A percentile compares a stretch with the other conserved stretches of the same genome.
Evolutionary conservation across 92 coral and sea anemone genomes (phyloP).

Genomic region (Bergia sp.): DNA sequence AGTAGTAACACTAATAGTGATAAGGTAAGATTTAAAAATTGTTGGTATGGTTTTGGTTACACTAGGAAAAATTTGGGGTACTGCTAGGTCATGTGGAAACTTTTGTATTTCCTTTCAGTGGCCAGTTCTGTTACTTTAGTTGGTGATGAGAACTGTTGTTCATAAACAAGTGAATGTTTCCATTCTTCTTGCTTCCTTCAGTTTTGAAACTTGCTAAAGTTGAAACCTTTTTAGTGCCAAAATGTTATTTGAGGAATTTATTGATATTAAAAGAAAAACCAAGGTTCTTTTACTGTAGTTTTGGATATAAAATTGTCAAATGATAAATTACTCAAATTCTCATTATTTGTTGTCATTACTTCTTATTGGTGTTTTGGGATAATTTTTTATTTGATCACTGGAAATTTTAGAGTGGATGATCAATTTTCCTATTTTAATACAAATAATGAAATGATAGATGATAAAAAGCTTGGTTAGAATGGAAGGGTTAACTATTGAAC

Average conservation of each 20-base stretch:
- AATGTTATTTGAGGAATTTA: too few species aligned
- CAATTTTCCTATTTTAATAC: background rate
- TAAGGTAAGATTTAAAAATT: background rate
- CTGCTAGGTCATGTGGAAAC: too few species aligned
- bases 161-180: conserved; percentile 38
- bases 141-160: conserved; percentile 52
- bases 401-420: background rate
- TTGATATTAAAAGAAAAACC: too few species aligned
- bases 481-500: background rate
- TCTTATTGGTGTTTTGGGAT: too few species aligned
- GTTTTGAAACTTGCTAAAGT: too few species aligned
- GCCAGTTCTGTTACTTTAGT: conserved; percentile 70
- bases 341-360: too few species aligned
- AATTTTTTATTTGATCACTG: too few species aligned
- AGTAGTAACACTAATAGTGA: background rate
- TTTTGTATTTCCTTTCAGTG: conserved; percentile 16
- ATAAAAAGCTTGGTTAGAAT: background rate
- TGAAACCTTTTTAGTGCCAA: too few species aligned
- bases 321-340: too few species aligned
- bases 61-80: too few species aligned
- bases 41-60: background rate
- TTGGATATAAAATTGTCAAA: too few species aligned
- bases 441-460: background rate
- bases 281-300: too few species aligned
- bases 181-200: background rate